Base-by-base conservation (phyloP, 2,797 vertebrate genomes). In the Gadopsis bispinosus region DNA sequence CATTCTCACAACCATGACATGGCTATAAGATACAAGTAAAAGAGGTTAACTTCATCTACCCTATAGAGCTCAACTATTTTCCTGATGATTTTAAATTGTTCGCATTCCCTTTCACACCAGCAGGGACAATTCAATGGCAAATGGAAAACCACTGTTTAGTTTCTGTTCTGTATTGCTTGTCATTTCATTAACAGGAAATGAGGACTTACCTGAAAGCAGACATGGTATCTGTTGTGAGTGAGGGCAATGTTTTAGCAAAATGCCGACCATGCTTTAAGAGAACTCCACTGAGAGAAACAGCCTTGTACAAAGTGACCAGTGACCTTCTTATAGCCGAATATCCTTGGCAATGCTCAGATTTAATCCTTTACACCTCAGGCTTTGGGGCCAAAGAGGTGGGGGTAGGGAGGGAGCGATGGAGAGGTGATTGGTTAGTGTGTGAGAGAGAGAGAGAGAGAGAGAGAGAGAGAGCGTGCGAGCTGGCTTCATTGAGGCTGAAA, bases 281-380 rank as follows among this genome's bases (percentile, higher is more conserved):
- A 82, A 75, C 31, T 81, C 80, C 62, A 39, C 74, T 72, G 86
- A 89, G 83, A 81, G 84, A 87, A 82, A 68, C 47, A 65, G 66
- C 69, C 63, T 81, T 71, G 79, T 81, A 51, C 79, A 88, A 86
- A 81, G 73, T 84, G 88, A 83, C 87, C 79, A 31, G 60, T 87
- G 90, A 93, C 91, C 90, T 91, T 92, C 88, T 87, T 79, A 81
- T 58, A 83, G 84, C 63, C 1, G 50, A 65, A 88, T 80, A 87
- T 91, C 87, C 89, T 92, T 89, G 78, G 81, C 81, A 77, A 60
- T 80, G 83, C 86, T 86, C 79, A 83, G 56, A 82, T 88, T 86
- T 88, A 89, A 90, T 91, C 86, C 85, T 83, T 80, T 77, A 89
- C 81, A 87, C 81, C 69, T 89, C 77, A 72, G 82, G 81, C 75